Percentiles rank a stretch among this genome's conserved stretches.
Evolutionary conservation across 2,888 invertebrate species (phyloP).

Genomic region (Drosophila testacea): DNA sequence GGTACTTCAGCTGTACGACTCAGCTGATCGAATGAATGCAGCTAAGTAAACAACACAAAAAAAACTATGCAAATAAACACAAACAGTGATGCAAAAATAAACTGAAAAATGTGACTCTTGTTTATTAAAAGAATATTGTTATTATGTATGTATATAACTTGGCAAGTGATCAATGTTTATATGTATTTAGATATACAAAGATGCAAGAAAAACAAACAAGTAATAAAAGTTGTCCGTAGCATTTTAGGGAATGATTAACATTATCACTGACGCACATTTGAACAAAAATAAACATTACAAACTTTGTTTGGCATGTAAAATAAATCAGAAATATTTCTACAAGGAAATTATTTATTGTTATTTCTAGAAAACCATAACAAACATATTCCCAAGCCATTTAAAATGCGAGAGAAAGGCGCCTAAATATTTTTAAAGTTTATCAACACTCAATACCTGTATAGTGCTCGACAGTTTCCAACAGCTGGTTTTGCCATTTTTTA

Average conservation of each 20-base stretch:
- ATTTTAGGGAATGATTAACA: neutral
- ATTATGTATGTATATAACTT: constrained; percentile 1
- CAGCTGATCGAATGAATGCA: constrained; percentile 30
- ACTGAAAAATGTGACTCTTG: constrained; percentile 4
- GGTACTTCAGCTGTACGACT: neutral
- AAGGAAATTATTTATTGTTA: neutral
- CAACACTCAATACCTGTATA: constrained; percentile 30
- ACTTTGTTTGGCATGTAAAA: neutral
- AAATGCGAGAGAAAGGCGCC: neutral
- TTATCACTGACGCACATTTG: neutral
- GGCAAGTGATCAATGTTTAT: neutral
- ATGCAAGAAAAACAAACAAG: constrained; percentile 2
- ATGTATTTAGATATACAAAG: neutral
- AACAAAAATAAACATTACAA: neutral
- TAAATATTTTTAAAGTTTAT: constrained; percentile 10
- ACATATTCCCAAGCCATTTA: neutral
- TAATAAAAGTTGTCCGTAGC: neutral
- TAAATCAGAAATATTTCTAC: neutral
- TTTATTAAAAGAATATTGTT: neutral
- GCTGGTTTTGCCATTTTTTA: constrained; percentile 52
- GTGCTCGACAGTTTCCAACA: constrained; percentile 51
- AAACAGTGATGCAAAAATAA: constrained; percentile 2
- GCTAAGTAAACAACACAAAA: constrained; percentile 4
- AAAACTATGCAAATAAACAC: neutral
- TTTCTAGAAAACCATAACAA: neutral